Evolutionary conservation across 2,113 vertebrate species (phyloP).

Genomic region (Bufo bufo): DNA sequence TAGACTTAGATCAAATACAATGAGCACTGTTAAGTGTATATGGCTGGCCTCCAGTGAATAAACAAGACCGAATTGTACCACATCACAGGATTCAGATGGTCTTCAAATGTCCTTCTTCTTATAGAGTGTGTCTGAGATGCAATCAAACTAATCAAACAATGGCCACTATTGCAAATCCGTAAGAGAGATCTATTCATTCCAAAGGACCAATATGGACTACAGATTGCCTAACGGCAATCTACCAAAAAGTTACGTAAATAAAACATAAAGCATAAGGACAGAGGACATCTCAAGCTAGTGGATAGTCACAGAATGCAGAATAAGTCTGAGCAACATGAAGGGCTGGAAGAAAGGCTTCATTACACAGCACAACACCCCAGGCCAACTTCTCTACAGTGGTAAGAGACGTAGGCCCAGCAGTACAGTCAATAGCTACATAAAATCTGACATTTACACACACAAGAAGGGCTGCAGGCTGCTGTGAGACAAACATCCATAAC

Average conservation of each 20-base stretch:
- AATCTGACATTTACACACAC: slow-evolving; percentile 66
- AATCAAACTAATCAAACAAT: not conserved
- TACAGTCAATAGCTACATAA: slow-evolving; percentile 62
- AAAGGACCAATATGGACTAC: slow-evolving; percentile 54
- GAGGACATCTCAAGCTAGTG: slow-evolving; percentile 41
- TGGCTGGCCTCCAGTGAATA: slow-evolving; percentile 35
- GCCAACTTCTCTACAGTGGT: slow-evolving; percentile 57
- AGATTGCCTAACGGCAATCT: accelerated
- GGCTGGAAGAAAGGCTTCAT: slow-evolving; percentile 63
- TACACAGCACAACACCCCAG: slow-evolving; percentile 58
- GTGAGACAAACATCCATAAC: slow-evolving; percentile 64
- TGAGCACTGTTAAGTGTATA: slow-evolving; percentile 24
- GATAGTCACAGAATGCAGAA: slow-evolving; percentile 37
- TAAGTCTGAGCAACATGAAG: slow-evolving; percentile 60
- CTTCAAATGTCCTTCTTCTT: slow-evolving; percentile 41
- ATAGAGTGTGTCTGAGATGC: slow-evolving; percentile 40
- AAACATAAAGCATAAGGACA: slow-evolving; percentile 32
- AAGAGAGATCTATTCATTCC: slow-evolving; percentile 55
- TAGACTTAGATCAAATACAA: slow-evolving; percentile 56
- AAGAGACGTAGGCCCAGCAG: slow-evolving; percentile 58
- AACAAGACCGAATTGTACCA: slow-evolving; percentile 49
- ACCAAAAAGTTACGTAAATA: slow-evolving; percentile 36
- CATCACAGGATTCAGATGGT: slow-evolving; percentile 51
- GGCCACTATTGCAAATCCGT: slow-evolving; percentile 58
- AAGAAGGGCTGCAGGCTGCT: slow-evolving; percentile 64